Percentiles rank a stretch among this genome's conserved stretches.
Evolutionary conservation across 1,140 invertebrate species (phyloP).

Genomic region (Cotesia vestalis): DNA sequence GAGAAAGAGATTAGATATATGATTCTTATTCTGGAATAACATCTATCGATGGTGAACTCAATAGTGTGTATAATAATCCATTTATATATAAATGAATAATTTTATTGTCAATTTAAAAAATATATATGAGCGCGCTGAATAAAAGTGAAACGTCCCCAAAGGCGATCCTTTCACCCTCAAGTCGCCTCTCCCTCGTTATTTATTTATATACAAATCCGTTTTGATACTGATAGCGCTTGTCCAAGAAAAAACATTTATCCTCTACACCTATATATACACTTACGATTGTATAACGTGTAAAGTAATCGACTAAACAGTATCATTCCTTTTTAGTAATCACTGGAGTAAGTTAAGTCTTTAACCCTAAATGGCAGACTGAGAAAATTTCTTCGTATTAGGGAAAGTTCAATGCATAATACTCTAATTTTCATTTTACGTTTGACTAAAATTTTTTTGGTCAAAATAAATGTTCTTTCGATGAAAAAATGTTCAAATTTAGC

Average conservation of each 20-base stretch:
- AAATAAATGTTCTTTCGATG: background rate
- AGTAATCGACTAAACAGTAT: background rate
- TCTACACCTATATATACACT: too few species aligned
- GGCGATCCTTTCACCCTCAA: slow-evolving; percentile 10
- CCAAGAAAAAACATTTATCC: background rate
- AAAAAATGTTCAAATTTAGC: too few species aligned
- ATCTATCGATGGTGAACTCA: background rate
- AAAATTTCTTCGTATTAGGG: slow-evolving; percentile 39
- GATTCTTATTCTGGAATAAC: background rate
- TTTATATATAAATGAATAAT: slow-evolving; percentile 1
- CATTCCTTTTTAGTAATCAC: slow-evolving; percentile 18
- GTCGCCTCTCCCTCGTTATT: background rate
- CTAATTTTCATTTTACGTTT: background rate
- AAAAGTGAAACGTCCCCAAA: slow-evolving; percentile 12
- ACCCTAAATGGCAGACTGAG: slow-evolving; percentile 29
- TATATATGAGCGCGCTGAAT: background rate
- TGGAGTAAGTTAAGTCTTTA: slow-evolving; percentile 12
- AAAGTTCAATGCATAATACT: slow-evolving; percentile 22
- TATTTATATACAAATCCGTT: background rate
- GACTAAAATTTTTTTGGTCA: slow-evolving; percentile 6
- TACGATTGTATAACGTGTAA: slow-evolving; percentile 30
- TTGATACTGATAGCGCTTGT: background rate
- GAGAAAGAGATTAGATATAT: too few species aligned
- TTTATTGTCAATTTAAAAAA: slow-evolving; percentile 8
- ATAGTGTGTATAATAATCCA: background rate